These are phyloP conservation scores for Abrostola tripartita DNA, from an alignment of 2,888 invertebrate genomes.

Conservation along the genomic window DNA sequence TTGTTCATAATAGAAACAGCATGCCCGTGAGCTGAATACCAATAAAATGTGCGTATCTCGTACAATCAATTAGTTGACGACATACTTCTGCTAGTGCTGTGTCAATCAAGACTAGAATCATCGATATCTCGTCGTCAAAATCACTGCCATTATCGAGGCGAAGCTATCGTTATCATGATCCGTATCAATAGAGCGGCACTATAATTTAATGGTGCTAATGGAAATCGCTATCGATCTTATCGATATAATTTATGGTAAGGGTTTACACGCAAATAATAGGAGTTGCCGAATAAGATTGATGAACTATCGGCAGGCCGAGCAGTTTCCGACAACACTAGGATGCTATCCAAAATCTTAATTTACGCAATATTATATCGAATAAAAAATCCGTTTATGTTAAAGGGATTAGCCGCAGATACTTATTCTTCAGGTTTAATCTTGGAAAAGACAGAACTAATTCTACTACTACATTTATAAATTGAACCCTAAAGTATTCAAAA, in stretches of 20 bases:
- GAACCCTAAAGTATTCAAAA: too few relatives aligned
- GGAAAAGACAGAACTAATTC: too few relatives aligned
- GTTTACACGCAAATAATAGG: background rate
- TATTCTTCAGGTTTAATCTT: too few relatives aligned
- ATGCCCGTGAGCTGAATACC: slow-evolving; percentile 57
- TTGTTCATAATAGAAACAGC: slow-evolving; percentile 36
- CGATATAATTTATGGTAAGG: background rate
- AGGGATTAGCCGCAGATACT: too few relatives aligned
- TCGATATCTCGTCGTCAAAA: slow-evolving; percentile 14
- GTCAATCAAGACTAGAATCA: slow-evolving; percentile 6
- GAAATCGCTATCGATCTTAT: slow-evolving; percentile 20
- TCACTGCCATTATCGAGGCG: slow-evolving; percentile 17
- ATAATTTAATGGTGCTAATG: slow-evolving; percentile 31
- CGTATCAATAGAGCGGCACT: slow-evolving; percentile 25
- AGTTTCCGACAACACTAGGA: slow-evolving; percentile 1
- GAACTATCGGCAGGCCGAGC: background rate
- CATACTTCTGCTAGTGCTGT: slow-evolving; percentile 23
- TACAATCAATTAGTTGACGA: slow-evolving; percentile 41
- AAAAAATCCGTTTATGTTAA: too few relatives aligned
- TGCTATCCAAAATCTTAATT: background rate
- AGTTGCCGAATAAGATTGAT: slow-evolving; percentile 6
- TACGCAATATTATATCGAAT: background rate
- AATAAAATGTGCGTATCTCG: slow-evolving; percentile 37
- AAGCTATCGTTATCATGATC: slow-evolving; percentile 21
- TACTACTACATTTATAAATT: too few relatives aligned